A percentile compares a stretch with the other conserved stretches of the same genome.
Evolutionary conservation across 1,140 invertebrate species (phyloP).

Genomic region (Phymorhynchus buccinoides): DNA sequence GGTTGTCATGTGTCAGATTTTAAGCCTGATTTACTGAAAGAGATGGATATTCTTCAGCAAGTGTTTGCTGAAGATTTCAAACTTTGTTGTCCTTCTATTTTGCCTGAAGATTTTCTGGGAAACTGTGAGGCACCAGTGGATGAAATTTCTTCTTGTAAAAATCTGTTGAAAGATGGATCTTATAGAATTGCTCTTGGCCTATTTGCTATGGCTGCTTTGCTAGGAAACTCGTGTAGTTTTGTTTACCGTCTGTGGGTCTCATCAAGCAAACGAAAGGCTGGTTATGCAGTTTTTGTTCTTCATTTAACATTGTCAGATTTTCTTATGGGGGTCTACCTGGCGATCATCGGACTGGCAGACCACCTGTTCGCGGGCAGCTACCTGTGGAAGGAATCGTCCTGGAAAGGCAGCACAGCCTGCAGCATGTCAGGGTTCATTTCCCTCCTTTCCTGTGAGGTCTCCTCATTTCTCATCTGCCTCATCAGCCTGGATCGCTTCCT

Average conservation of each 20-base stretch:
- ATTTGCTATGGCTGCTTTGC: slow-evolving; percentile 44
- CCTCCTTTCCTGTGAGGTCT: not conserved
- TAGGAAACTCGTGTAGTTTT: slow-evolving; percentile 49
- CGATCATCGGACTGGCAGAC: no score
- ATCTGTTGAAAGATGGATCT: slow-evolving; percentile 42
- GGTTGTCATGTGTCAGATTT: not conserved
- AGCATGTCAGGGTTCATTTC: no score
- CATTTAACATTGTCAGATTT: slow-evolving; percentile 46
- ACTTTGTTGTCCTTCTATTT: slow-evolving; percentile 45
- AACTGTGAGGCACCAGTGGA: slow-evolving; percentile 37
- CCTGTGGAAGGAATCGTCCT: slow-evolving; percentile 26
- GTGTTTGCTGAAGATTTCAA: slow-evolving; percentile 44
- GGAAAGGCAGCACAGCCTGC: slow-evolving; percentile 36
- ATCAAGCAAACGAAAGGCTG: not conserved
- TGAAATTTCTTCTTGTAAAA: slow-evolving; percentile 53
- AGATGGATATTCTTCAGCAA: slow-evolving; percentile 1
- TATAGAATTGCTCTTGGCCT: slow-evolving; percentile 47
- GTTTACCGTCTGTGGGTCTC: slow-evolving; percentile 18
- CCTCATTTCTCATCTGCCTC: slow-evolving; percentile 18
- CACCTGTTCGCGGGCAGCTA: slow-evolving; percentile 56
- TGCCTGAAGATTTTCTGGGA: slow-evolving; percentile 32
- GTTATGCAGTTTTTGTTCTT: slow-evolving; percentile 52
- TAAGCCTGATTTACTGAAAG: slow-evolving; percentile 31
- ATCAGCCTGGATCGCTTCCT: slow-evolving; percentile 7
- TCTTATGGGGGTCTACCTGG: slow-evolving; percentile 41